Evolutionary conservation across 2,888 invertebrate genomes (phyloP), one percentile per base, ranked within the genome.

Genomic region (Sycophila texana): DNA sequence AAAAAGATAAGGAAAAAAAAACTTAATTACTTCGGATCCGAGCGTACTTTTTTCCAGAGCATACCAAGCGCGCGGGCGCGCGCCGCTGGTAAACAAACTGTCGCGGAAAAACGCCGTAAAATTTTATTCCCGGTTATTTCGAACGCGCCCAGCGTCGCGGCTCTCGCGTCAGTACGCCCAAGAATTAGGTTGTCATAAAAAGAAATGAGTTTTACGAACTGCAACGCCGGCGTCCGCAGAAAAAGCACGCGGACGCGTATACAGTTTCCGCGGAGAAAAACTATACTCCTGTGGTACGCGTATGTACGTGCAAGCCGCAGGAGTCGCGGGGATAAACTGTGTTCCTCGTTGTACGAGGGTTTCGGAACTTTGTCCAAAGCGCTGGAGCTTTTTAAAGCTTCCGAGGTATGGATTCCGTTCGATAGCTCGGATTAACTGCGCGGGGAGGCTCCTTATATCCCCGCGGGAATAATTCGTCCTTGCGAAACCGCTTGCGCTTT

Each of bases 361-460:
- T 70, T 77, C 55, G 79, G 74, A 83, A 83, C 80, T 83, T 82
- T 80, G 82, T 83, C 81, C 81, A 82, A 82, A 77, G 78, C 58
- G 80, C 61, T 75, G 75, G 77, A 71, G 80, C 80, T 76, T 80
- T 80, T 80, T 77, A 77, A 77, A 80, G 77, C 74, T 80, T 74
- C 61, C 65, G 61, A 66, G 74, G 67, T 81, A 81, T 81, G 71
- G 77, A 77, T 81, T 81, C 74, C 49, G 47, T 26, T 14, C 39
- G 77, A 77, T 74, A 1, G 18, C 58, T 13, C 14, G 55, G 26
- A 13, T 7, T 53, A 53, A 53, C 14, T 51, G 60, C 26, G 67
- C 20, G 74, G n/a, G 72, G 13, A 39, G 60, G 53, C 63, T 72
- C 66, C 68, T 67, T 66, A 55, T 66, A 55, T 55, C 65, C 80